A percentile compares a stretch with the other conserved stretches of the same genome.
Conservation (phyloP, 2,888 invertebrate species). For the Pimpla rufipes region DNA sequence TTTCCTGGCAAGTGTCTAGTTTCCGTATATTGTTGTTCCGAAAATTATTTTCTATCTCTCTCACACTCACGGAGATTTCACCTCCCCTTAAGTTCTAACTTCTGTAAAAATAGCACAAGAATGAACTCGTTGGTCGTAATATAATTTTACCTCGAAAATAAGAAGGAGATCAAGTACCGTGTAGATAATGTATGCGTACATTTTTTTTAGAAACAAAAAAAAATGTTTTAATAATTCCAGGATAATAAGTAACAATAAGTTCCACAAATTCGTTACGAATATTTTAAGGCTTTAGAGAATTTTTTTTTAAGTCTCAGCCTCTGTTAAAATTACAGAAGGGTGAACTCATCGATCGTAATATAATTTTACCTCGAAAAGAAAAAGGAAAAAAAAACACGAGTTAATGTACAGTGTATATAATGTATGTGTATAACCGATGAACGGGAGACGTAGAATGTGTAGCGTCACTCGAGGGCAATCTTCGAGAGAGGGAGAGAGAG, state of each 20-base stretch:
- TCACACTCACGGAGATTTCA: neutral
- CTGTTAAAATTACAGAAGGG: neutral
- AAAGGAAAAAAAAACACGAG: slow-evolving; percentile 1
- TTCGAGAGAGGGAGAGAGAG: neutral
- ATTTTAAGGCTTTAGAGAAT: too few relatives aligned
- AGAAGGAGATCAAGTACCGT: neutral
- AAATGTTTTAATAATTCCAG: too few relatives aligned
- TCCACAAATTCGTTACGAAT: too few relatives aligned
- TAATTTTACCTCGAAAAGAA: slow-evolving; percentile 21
- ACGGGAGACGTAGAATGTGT: slow-evolving; percentile 49
- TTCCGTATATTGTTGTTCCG: too few relatives aligned
- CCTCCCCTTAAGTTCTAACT: slow-evolving; percentile 5
- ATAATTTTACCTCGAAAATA: slow-evolving; percentile 18
- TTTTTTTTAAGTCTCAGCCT: slow-evolving; percentile 22
- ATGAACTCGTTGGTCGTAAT: slow-evolving; percentile 33
- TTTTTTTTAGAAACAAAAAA: too few relatives aligned
- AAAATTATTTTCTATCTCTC: too few relatives aligned
- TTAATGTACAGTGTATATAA: neutral
- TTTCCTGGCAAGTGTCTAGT: too few relatives aligned
- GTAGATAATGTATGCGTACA: neutral
- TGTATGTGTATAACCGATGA: slow-evolving; percentile 19
- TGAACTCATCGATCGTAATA: slow-evolving; percentile 41
- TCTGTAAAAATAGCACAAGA: neutral
- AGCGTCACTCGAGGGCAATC: slow-evolving; percentile 61
- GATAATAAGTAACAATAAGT: too few relatives aligned